Conservation (phyloP, 2,888 invertebrate genomes). For the Tenthredo scrophulariae region DNA sequence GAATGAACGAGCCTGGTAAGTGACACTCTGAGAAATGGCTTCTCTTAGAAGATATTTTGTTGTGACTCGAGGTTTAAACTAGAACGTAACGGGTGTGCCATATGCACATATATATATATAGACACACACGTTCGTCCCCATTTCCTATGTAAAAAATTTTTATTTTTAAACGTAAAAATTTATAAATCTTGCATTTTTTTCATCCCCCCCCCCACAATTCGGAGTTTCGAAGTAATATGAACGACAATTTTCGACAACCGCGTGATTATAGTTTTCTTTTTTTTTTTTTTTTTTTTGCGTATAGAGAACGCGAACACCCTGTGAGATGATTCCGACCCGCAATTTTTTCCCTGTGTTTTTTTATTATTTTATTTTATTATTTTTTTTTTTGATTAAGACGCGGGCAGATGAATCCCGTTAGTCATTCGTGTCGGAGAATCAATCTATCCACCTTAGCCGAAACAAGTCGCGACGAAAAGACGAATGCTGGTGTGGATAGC, state of each 20-base stretch:
- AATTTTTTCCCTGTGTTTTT: not conserved
- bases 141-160: not conserved
- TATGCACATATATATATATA: not conserved
- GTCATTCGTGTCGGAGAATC: slow-evolving; percentile 69
- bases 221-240: too few species aligned
- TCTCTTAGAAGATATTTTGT: slow-evolving; percentile 60
- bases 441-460: slow-evolving; percentile 67
- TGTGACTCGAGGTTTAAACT: slow-evolving; percentile 66
- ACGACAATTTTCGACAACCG: too few species aligned
- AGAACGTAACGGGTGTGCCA: slow-evolving; percentile 57
- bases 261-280: too few species aligned
- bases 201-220: too few species aligned
- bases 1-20: slow-evolving; percentile 67
- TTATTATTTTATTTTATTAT: not conserved
- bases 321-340: too few species aligned
- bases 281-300: too few species aligned
- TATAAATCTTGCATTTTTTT: too few species aligned
- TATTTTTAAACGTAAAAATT: not conserved
- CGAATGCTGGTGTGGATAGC: slow-evolving; percentile 69
- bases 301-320: too few species aligned
- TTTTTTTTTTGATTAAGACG: not conserved
- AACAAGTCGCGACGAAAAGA: slow-evolving; percentile 72
- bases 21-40: slow-evolving; percentile 66
- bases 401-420: slow-evolving; percentile 66
- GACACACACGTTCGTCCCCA: not conserved